Percentiles rank a stretch among this genome's conserved stretches.
Conservation (phyloP, 2,113 vertebrate genomes). For the Brachypodius melanocephalos region DNA sequence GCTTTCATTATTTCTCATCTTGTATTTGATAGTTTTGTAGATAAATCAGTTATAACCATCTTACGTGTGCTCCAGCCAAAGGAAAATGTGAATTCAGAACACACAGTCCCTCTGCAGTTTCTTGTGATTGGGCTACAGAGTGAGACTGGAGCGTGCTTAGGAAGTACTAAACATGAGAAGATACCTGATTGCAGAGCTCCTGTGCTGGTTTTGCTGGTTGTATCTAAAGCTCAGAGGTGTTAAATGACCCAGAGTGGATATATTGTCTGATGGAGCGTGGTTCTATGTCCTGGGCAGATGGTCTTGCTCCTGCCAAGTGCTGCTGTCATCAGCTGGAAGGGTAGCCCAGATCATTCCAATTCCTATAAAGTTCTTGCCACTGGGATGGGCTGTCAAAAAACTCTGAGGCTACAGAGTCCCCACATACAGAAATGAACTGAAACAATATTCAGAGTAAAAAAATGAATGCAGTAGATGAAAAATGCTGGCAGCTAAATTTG, state of each 20-base stretch:
- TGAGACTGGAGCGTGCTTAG: background rate
- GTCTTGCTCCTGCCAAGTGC: background rate
- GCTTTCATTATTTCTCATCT: background rate
- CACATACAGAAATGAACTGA: background rate
- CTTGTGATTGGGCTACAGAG: background rate
- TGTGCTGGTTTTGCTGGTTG: background rate
- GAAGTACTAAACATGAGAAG: background rate
- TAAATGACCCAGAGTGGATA: background rate
- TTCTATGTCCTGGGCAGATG: background rate
- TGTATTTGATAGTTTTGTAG: background rate
- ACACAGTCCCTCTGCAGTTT: background rate
- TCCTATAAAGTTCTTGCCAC: background rate
- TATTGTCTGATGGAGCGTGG: background rate
- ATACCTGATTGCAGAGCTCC: background rate
- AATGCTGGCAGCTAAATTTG: background rate
- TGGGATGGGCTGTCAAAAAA: background rate
- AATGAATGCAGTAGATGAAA: background rate
- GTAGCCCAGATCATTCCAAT: background rate
- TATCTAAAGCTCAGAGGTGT: background rate
- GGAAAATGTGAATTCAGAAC: background rate
- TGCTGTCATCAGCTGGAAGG: background rate
- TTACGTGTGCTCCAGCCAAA: background rate
- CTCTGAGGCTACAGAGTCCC: background rate
- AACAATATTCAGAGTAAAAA: background rate
- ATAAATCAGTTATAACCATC: background rate